These are phyloP conservation scores for Galemys pyrenaicus DNA, from an alignment of 2,113 vertebrate species.

Conservation along the genomic window DNA sequence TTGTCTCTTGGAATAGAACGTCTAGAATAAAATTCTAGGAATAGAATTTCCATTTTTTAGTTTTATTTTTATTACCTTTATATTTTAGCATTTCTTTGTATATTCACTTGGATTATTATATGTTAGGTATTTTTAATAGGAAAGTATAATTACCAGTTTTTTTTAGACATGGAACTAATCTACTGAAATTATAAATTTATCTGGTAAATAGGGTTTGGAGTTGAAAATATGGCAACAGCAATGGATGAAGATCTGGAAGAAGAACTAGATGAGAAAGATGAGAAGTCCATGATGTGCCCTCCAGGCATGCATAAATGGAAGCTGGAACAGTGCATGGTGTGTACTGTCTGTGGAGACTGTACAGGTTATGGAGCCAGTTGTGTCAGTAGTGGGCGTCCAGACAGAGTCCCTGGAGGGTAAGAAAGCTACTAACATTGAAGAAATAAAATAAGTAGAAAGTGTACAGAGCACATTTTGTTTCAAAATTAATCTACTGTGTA, in stretches of 20 bases:
- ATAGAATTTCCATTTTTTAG: neutral
- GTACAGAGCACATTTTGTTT: neutral
- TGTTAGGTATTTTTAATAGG: neutral
- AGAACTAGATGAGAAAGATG: slow-evolving; percentile 97
- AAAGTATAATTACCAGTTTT: neutral
- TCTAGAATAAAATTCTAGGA: neutral
- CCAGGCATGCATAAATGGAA: slow-evolving; percentile 99
- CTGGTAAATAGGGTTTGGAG: slow-evolving; percentile 90
- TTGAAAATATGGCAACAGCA: slow-evolving; percentile 99
- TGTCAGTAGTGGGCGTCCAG: slow-evolving; percentile 97
- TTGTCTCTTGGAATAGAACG: neutral
- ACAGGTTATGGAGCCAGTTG: slow-evolving; percentile 98
- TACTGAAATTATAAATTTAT: slow-evolving; percentile 30
- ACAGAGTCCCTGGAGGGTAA: slow-evolving; percentile 98
- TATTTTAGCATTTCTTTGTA: slow-evolving; percentile 7
- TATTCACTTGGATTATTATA: slow-evolving; percentile 4
- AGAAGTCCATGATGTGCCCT: slow-evolving; percentile 99
- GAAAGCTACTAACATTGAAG: slow-evolving; percentile 26
- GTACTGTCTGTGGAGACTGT: slow-evolving; percentile 98
- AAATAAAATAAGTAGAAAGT: neutral
- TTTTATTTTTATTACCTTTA: slow-evolving; percentile 13
- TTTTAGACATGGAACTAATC: slow-evolving; percentile 35
- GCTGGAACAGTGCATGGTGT: slow-evolving; percentile 99
- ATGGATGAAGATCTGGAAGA: slow-evolving; percentile 99
- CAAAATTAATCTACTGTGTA: neutral